Percentiles rank a stretch among this genome's conserved stretches.
Evolutionary conservation across 2,113 vertebrate species (phyloP).

Genomic region (Ictidomys tridecemlineatus): DNA sequence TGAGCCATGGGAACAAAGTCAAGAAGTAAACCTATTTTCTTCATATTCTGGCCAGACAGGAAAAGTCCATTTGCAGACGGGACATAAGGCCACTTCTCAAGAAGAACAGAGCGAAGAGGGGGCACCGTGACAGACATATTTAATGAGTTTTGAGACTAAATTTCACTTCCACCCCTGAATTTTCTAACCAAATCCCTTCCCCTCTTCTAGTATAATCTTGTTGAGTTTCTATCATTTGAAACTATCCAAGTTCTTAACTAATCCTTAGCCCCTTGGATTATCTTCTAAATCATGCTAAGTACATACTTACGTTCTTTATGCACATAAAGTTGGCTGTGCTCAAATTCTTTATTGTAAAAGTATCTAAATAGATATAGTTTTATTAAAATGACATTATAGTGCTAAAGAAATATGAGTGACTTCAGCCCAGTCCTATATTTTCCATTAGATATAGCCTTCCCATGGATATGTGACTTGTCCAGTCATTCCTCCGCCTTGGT

Average conservation of each 20-base stretch:
- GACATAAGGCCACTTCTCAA: not conserved
- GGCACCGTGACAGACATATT: not conserved
- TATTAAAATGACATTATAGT: constrained; percentile 3
- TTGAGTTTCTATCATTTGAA: not conserved
- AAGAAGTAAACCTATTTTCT: not conserved
- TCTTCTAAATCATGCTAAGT: not conserved
- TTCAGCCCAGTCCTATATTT: not conserved
- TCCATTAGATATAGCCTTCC: not conserved
- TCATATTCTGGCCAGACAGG: not conserved
- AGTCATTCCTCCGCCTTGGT: not conserved
- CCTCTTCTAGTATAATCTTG: not conserved
- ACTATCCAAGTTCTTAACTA: not conserved
- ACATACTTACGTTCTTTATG: not conserved
- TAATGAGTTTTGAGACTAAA: not conserved
- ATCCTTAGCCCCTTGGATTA: not conserved
- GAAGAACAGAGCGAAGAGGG: not conserved
- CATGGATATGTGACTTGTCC: not conserved
- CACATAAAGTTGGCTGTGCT: not conserved
- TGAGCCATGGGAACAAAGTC: not conserved
- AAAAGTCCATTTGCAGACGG: not conserved
- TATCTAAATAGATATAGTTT: not conserved
- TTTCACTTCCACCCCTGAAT: not conserved
- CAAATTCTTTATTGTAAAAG: not conserved
- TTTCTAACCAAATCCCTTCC: not conserved
- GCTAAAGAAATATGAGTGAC: not conserved